Evolutionary conservation across 1,140 invertebrate species (phyloP).

Genomic region (Archegozetes longisetosus): DNA sequence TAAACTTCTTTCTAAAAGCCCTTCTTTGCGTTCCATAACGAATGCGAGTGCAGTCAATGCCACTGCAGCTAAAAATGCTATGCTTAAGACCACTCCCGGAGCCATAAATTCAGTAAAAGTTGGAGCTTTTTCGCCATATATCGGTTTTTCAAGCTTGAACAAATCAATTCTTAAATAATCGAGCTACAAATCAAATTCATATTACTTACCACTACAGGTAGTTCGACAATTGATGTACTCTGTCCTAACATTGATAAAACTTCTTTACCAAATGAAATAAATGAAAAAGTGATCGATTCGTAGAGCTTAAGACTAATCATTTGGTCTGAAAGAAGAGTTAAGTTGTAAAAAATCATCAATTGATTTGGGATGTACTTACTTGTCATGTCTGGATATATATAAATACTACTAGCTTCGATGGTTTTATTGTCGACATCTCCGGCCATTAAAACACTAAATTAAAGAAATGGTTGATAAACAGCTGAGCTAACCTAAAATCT

Average conservation of each 20-base stretch:
- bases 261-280: slow-evolving; percentile 19
- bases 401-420: slow-evolving; percentile 22
- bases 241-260: slow-evolving; percentile 15
- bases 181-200: not conserved
- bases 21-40: slow-evolving; percentile 78
- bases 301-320: slow-evolving; percentile 18
- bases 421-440: slow-evolving; percentile 8
- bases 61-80: slow-evolving; percentile 86
- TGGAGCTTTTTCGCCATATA: slow-evolving; percentile 71
- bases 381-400: slow-evolving; percentile 26
- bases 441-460: slow-evolving; percentile 27
- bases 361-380: slow-evolving; percentile 20
- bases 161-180: not conserved
- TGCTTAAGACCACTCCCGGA: slow-evolving; percentile 84
- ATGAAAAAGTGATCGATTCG: slow-evolving; percentile 14
- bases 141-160: slow-evolving; percentile 43
- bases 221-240: slow-evolving; percentile 14
- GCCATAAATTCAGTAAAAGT: slow-evolving; percentile 90
- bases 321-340: slow-evolving; percentile 12
- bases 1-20: slow-evolving; percentile 67
- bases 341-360: not conserved
- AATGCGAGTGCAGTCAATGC: slow-evolving; percentile 81
- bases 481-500: not conserved
- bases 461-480: not conserved
- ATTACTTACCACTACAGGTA: slow-evolving; percentile 6